Base-by-base conservation (phyloP, 2,113 vertebrate genomes). In the Gambusia affinis region DNA sequence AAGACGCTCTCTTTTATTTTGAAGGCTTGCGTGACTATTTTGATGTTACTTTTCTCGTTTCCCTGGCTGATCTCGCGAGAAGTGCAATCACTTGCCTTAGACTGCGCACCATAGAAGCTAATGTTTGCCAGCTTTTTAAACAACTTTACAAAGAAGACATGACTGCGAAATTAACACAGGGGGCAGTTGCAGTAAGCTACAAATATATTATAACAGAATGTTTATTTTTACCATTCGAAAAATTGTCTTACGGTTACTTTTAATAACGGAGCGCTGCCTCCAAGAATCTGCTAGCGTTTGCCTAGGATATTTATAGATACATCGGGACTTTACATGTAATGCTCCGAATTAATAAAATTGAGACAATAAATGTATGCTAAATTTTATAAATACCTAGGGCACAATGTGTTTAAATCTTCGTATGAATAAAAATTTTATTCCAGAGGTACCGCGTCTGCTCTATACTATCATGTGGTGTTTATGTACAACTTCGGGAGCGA, bases 181-280 rank as follows among this genome's bases (percentile, higher is more conserved):
- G 91, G 69, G 92, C 92, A 8, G 15, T 92, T 62, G 68, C 87
- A 72, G 92, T 92, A 85, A 85, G 80, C 51, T 11, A 10, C 4
- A 0, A 29, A 8, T 17, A 0, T 5, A 28, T 15, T 28, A n/a
- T 17, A n/a, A 39, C 33, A 12, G n/a, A 8, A 67, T 27, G 7
- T 44, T 5, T 51, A 4, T 75, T 14, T 3, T 30, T 4, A 3
- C 7, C 12, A 17, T 37, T 68, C 15, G 8, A 42, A 28, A 29
- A 2, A 5, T 3, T 12, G 14, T 67, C 0, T 69, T 0, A 1
- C 14, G 1, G 19, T 8, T 72, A 22, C 28, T 15, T 68, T 57
- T 33, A 24, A 10, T 6, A 22, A 11, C 11, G 10, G 12, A 63
- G 44, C 24, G 8, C 27, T 39, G 22, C 8, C 61, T 33, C 3